A percentile compares a stretch with the other conserved stretches of the same genome.
Conservation (phyloP, 2,888 invertebrate genomes). For the Pyralis farinalis region DNA sequence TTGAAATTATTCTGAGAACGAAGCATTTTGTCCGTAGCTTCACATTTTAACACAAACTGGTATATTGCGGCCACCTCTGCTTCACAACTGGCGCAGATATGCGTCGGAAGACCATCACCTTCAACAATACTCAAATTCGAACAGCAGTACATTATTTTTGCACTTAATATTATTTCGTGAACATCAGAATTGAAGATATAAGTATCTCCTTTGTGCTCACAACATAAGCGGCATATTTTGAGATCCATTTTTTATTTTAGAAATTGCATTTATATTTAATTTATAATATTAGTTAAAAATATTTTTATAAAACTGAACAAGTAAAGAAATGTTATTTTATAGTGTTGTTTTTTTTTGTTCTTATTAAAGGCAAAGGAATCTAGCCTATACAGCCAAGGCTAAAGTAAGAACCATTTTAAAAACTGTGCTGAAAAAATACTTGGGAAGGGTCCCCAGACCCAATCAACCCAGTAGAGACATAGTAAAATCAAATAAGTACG, state of each 20-base stretch:
- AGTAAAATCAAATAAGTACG: too few relatives aligned
- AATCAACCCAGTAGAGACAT: too few relatives aligned
- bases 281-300: neutral
- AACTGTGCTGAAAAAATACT: too few relatives aligned
- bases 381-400: too few relatives aligned
- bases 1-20: slow-evolving; percentile 18
- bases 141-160: slow-evolving; percentile 54
- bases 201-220: slow-evolving; percentile 33
- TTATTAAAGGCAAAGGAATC: too few relatives aligned
- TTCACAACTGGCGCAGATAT: slow-evolving; percentile 45
- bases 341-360: too few relatives aligned
- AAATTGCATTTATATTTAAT: neutral
- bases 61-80: slow-evolving; percentile 40
- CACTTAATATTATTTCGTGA: slow-evolving; percentile 25
- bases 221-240: slow-evolving; percentile 51
- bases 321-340: too few relatives aligned
- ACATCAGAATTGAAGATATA: slow-evolving; percentile 35
- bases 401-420: too few relatives aligned
- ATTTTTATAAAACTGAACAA: too few relatives aligned
- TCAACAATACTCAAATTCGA: slow-evolving; percentile 36
- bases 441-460: too few relatives aligned
- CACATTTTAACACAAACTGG: slow-evolving; percentile 50
- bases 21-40: slow-evolving; percentile 46
- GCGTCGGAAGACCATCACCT: slow-evolving; percentile 47
- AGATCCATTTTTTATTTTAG: slow-evolving; percentile 31